Conservation (phyloP, 2,113 vertebrate genomes). For the Lepisosteus oculatus region DNA sequence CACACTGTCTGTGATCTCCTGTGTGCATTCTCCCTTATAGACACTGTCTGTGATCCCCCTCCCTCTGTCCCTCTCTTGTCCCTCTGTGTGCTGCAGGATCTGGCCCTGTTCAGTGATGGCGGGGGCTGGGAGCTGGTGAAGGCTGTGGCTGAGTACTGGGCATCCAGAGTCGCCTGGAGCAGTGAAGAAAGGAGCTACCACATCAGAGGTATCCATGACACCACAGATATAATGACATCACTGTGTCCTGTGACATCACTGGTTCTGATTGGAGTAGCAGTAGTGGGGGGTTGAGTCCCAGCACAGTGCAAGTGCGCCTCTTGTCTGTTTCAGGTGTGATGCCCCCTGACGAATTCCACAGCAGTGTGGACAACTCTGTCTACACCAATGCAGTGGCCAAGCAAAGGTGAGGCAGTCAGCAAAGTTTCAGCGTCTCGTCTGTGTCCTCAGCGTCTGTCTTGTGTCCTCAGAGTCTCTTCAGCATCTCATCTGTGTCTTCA, state of each 20-base stretch:
- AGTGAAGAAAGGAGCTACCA: conserved; percentile 73
- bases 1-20: no score
- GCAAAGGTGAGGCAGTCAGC: no score
- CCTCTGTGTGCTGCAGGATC: conserved; percentile 66
- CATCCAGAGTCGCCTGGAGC: conserved; percentile 80
- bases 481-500: no score
- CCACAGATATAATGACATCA: neutral
- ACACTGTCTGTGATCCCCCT: no score
- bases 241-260: neutral
- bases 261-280: no score
- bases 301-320: conserved; percentile 3
- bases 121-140: conserved; percentile 59
- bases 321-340: conserved; percentile 75
- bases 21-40: no score
- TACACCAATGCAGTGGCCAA: no score
- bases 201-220: conserved; percentile 66
- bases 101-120: conserved; percentile 67
- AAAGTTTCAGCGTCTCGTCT: no score
- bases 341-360: conserved; percentile 89
- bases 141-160: conserved; percentile 87
- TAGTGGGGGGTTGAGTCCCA: no score
- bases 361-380: conserved; percentile 77
- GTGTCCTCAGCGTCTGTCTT: no score
- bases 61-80: neutral
- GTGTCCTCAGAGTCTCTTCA: no score